These are phyloP conservation scores for Trichomycterus rosablanca DNA, from an alignment of 2,113 vertebrate species.

Conservation along the genomic window DNA sequence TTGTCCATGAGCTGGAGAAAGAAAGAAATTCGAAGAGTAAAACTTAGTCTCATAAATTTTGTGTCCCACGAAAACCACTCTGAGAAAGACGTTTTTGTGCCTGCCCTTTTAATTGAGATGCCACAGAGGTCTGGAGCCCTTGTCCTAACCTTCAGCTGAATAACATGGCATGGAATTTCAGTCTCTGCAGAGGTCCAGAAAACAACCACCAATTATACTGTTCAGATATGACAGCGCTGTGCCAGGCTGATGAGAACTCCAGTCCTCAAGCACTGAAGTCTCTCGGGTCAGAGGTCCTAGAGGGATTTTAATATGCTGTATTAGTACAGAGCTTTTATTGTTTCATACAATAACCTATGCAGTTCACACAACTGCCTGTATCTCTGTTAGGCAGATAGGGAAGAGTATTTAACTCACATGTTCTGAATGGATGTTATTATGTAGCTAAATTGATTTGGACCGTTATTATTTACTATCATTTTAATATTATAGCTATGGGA, in stretches of 20 bases:
- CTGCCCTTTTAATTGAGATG: conserved; percentile 29
- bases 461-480: too few species aligned
- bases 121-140: background rate
- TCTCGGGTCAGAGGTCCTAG: conserved; percentile 12
- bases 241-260: background rate
- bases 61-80: too few species aligned
- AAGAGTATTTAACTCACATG: too few species aligned
- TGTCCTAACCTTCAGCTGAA: conserved; percentile 16
- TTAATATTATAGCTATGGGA: too few species aligned
- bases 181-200: conserved; percentile 23
- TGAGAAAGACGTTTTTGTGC: conserved; percentile 2
- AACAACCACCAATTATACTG: conserved; percentile 36
- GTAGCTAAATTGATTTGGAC: too few species aligned
- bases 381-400: too few species aligned
- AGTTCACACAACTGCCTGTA: background rate
- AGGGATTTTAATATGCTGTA: background rate
- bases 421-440: too few species aligned
- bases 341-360: conserved; percentile 3
- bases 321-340: conserved; percentile 13
- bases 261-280: background rate
- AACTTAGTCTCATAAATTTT: too few species aligned
- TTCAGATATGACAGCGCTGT: background rate
- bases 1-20: too few species aligned
- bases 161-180: conserved; percentile 17
- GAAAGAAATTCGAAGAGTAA: background rate